Percentiles rank a stretch among this genome's conserved stretches.
Evolutionary conservation across 2,113 vertebrate species (phyloP).

Genomic region (Setophaga kirtlandii): DNA sequence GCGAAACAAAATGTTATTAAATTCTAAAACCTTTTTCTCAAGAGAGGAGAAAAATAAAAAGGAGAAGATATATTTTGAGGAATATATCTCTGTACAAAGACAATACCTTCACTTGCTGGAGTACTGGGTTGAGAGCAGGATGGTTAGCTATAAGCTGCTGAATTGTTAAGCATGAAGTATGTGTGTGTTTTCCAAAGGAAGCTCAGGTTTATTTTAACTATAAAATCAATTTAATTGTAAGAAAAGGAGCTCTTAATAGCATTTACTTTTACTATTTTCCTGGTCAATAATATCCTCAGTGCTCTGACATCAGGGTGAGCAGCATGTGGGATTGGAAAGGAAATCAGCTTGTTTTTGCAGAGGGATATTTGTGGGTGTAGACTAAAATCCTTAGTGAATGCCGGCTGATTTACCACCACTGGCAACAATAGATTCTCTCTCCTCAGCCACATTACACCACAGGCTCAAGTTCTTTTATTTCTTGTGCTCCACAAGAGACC

Average conservation of each 20-base stretch:
- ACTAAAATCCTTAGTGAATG: neutral
- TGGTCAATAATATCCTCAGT: neutral
- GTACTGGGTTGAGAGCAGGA: neutral
- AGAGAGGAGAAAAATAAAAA: neutral
- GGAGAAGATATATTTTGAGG: neutral
- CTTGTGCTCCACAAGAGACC: neutral
- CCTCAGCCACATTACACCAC: neutral
- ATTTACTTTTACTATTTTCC: conserved; percentile 3
- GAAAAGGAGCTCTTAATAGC: neutral
- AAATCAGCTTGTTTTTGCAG: conserved; percentile 35
- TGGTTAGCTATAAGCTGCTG: neutral
- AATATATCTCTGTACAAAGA: neutral
- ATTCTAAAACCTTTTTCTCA: neutral
- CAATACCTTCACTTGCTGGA: neutral
- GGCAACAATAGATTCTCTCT: conserved; percentile 35
- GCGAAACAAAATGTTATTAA: neutral
- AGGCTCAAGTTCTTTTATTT: neutral
- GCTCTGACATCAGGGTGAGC: neutral
- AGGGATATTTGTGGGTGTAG: neutral
- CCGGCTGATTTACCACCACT: conserved; percentile 11
- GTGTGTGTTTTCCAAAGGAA: neutral
- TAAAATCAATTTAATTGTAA: conserved; percentile 17
- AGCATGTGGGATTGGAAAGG: neutral
- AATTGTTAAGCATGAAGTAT: neutral
- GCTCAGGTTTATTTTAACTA: conserved; percentile 25